phyloP scores from a whole-genome alignment of 2,797 vertebrate species.

The Myotis findleyi region DNA sequence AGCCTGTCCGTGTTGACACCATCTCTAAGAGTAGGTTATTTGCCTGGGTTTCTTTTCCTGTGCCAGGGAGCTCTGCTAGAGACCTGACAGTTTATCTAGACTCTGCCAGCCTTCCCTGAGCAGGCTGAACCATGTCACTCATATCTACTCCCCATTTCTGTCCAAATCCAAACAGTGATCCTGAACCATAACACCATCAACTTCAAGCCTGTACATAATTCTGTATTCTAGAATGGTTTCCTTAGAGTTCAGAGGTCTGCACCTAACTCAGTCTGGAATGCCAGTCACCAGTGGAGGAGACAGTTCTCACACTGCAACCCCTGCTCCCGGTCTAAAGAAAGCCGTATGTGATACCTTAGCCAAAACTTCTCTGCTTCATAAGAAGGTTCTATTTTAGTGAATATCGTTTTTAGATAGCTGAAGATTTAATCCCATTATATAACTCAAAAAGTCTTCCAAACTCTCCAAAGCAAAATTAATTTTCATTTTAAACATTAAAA shows the following conservation, averaged over 20 bases:
- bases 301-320: background rate
- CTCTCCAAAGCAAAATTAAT: constrained; percentile 23
- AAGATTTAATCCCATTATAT: background rate
- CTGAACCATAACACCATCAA: background rate
- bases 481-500: constrained; percentile 40
- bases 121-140: no score
- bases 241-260: background rate
- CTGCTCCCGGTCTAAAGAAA: accelerated
- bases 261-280: accelerated
- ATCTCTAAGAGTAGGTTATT: background rate
- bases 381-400: background rate
- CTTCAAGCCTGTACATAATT: background rate
- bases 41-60: background rate
- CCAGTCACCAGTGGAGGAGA: no score
- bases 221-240: accelerated
- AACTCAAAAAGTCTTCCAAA: background rate
- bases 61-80: background rate
- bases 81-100: no score
- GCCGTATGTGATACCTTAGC: accelerated
- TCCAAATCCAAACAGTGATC: background rate
- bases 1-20: background rate
- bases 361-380: background rate
- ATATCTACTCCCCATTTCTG: background rate
- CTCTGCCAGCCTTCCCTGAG: background rate
- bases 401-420: background rate